Conservation (phyloP, 2,797 vertebrate species). For the Molossus alvarezi region DNA sequence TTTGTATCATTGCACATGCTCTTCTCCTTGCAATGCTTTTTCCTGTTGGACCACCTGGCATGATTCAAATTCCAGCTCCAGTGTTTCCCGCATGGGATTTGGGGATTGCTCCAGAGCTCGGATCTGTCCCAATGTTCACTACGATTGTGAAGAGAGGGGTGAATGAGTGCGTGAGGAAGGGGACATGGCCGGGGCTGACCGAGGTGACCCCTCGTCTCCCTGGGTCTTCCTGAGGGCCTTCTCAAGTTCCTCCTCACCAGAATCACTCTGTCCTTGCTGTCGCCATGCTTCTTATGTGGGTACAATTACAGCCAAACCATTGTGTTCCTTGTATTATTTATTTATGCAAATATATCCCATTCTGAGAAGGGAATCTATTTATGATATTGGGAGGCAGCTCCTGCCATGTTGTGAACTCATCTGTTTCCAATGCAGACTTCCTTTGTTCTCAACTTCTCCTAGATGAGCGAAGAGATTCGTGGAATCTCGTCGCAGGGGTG, state of each 20-base stretch:
- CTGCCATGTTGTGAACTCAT: not conserved
- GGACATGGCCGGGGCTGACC: not conserved
- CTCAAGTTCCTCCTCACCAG: not conserved
- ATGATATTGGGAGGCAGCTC: not conserved
- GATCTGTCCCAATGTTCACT: not conserved
- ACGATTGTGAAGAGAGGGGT: not conserved
- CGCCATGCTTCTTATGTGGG: not conserved
- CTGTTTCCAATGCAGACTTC: not conserved
- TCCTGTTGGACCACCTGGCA: not conserved
- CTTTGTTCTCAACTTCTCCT: not conserved
- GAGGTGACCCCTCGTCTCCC: not conserved
- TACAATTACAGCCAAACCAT: not conserved
- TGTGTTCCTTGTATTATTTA: not conserved
- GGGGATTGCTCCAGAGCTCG: not conserved
- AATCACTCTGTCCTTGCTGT: not conserved
- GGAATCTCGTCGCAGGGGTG: too few relatives aligned
- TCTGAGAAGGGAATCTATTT: not conserved
- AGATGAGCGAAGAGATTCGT: not conserved
- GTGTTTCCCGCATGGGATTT: too few relatives aligned
- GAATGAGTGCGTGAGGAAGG: too few relatives aligned
- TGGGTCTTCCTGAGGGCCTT: not conserved
- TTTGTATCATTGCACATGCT: not conserved
- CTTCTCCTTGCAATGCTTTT: not conserved
- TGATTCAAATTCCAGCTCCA: not conserved
- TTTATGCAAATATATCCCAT: not conserved